Conservation (phyloP, 2,113 vertebrate genomes). For the Salvelinus sp. region DNA sequence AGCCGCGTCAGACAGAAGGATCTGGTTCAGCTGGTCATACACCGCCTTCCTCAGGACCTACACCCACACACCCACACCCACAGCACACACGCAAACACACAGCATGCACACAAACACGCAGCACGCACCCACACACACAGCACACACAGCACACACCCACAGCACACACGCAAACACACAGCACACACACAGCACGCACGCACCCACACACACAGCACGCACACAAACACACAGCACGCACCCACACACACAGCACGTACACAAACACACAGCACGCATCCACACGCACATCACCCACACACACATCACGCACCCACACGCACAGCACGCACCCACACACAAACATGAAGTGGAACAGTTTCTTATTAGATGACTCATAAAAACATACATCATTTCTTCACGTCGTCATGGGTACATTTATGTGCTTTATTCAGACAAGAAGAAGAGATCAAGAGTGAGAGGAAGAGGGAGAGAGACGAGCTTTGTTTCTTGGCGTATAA, state of each 20-base stretch:
- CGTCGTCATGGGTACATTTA: conserved; percentile 10
- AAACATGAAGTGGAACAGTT: background rate
- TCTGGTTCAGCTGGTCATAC: conserved; percentile 88
- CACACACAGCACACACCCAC: too few relatives aligned
- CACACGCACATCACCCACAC: conserved; percentile 31
- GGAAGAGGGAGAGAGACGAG: conserved; percentile 24
- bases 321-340: conserved; percentile 23
- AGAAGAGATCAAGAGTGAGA: conserved; percentile 3
- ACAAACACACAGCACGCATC: conserved; percentile 73
- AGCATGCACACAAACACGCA: too few relatives aligned
- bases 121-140: too few relatives aligned
- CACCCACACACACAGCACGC: too few relatives aligned
- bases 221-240: too few relatives aligned
- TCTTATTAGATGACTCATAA: conserved; percentile 51
- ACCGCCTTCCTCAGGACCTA: conserved; percentile 83
- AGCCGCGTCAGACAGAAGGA: conserved; percentile 79
- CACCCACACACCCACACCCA: conserved; percentile 29
- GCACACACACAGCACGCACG: too few relatives aligned
- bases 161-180: background rate
- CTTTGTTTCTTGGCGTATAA: background rate
- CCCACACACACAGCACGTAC: conserved; percentile 27
- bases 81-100: too few relatives aligned
- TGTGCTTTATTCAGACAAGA: conserved; percentile 24
- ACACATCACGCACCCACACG: background rate
- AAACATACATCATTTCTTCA: conserved; percentile 56